Evolutionary conservation across 2,888 invertebrate species (phyloP).

Genomic region (Barypeithes pellucidus): DNA sequence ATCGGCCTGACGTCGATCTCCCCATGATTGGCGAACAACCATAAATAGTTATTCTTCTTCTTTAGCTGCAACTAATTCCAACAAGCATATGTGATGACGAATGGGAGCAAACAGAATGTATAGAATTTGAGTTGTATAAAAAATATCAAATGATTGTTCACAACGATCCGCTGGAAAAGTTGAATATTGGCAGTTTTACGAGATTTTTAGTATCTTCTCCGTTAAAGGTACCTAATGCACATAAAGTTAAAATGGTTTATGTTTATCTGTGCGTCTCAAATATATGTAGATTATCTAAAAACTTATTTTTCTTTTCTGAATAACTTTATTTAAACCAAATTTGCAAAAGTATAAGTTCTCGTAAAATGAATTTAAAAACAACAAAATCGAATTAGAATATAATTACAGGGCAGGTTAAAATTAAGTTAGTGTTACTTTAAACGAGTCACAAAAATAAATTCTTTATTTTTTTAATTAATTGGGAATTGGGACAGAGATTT

Average conservation of each 20-base stretch:
- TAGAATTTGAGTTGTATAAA: constrained; percentile 80
- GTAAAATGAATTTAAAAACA: too few species aligned
- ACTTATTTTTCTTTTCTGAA: too few species aligned
- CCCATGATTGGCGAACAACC: too few species aligned
- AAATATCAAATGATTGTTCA: constrained; percentile 91
- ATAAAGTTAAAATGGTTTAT: background rate
- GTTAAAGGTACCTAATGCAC: constrained; percentile 72
- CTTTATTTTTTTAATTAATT: too few species aligned
- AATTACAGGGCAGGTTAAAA: too few species aligned
- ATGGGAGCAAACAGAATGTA: constrained; percentile 71
- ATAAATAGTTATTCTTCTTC: constrained; percentile 65
- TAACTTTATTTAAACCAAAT: too few species aligned
- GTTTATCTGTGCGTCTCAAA: background rate
- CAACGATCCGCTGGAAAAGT: constrained; percentile 84
- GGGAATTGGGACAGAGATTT: too few species aligned
- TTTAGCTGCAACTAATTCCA: constrained; percentile 82
- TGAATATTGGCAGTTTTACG: constrained; percentile 81
- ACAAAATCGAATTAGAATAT: too few species aligned
- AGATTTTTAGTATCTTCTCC: constrained; percentile 92
- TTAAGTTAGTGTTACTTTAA: too few species aligned
- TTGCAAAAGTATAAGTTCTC: too few species aligned
- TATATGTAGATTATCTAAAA: background rate
- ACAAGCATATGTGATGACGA: constrained; percentile 68
- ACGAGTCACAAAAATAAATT: too few species aligned
- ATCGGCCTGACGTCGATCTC: too few species aligned